Percentiles rank a stretch among this genome's conserved stretches.
These are phyloP conservation scores for Melanostoma scalare DNA, from an alignment of 2,888 invertebrate species.

Conservation along the genomic window DNA sequence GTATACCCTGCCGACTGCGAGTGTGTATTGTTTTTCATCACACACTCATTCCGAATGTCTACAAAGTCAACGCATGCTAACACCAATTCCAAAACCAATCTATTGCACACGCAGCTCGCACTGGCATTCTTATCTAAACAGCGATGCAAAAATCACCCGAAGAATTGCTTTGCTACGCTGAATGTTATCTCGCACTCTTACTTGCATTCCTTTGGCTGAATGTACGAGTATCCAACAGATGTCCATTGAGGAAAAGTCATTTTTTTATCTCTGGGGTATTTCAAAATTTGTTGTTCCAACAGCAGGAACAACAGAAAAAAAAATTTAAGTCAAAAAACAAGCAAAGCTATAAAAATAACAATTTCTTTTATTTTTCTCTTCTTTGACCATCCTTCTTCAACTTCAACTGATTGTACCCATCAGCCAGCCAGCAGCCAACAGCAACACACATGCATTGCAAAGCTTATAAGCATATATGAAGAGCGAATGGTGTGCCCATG, in stretches of 20 bases:
- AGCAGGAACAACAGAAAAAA: neutral
- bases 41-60: constrained; percentile 15
- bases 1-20: neutral
- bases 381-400: constrained; percentile 35
- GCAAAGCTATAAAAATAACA: constrained; percentile 38
- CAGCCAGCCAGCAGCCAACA: neutral
- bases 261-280: constrained; percentile 34
- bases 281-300: constrained; percentile 57
- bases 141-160: constrained; percentile 37
- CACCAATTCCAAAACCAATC: constrained; percentile 31
- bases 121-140: constrained; percentile 23
- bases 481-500: constrained; percentile 34
- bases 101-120: constrained; percentile 3
- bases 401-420: constrained; percentile 23
- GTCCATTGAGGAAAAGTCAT: constrained; percentile 36
- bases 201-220: constrained; percentile 46
- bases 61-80: constrained; percentile 12
- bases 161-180: constrained; percentile 6
- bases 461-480: constrained; percentile 40
- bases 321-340: constrained; percentile 22
- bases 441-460: constrained; percentile 50
- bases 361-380: constrained; percentile 57
- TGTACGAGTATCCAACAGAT: constrained; percentile 44
- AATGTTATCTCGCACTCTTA: constrained; percentile 58
- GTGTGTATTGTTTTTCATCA: constrained; percentile 33